These are phyloP conservation scores for Dermochelys coriacea DNA, from an alignment of 2,797 vertebrate species.

Conservation along the genomic window DNA sequence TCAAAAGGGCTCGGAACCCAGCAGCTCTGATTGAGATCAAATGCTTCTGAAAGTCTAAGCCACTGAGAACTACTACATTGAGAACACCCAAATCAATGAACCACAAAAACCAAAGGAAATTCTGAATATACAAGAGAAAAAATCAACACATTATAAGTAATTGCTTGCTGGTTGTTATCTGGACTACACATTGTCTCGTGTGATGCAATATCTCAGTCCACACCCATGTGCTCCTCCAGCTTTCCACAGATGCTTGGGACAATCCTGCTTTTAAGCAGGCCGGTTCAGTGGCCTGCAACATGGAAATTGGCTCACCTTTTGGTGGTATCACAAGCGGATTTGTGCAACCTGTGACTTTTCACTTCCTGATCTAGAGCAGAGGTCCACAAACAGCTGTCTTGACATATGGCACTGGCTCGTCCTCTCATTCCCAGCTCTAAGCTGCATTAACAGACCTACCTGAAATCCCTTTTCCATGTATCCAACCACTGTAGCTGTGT, in stretches of 20 bases:
- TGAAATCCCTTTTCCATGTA: neutral
- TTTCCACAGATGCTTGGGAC: neutral
- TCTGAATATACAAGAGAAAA: neutral
- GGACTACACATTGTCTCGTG: accelerated
- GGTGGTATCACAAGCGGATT: neutral
- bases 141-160: neutral
- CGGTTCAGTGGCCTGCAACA: neutral
- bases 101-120: neutral
- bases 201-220: accelerated
- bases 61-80: neutral
- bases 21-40: neutral
- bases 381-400: neutral
- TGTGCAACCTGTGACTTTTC: neutral
- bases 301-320: neutral
- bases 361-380: neutral
- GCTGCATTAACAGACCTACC: neutral
- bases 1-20: neutral
- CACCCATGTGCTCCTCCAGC: neutral
- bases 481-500: neutral
- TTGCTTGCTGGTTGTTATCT: accelerated
- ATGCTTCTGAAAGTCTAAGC: neutral
- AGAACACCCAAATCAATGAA: neutral
- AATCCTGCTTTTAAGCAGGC: neutral
- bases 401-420: neutral
- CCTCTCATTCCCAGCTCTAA: neutral